Conservation (phyloP, 1,140 invertebrate genomes). For the Tetragonula clypearis region DNA sequence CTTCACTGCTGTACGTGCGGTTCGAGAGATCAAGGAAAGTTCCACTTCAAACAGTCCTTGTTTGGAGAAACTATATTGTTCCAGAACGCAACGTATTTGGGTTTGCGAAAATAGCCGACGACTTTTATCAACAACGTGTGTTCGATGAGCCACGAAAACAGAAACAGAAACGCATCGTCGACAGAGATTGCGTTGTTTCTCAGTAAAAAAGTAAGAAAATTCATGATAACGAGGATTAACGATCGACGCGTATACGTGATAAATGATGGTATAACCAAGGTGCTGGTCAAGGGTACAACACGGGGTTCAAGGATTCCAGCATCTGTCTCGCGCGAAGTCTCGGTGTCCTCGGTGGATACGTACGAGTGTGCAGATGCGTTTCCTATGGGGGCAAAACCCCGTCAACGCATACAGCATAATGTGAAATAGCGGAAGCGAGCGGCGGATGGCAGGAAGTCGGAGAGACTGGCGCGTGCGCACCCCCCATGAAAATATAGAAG, state of each 20-base stretch:
- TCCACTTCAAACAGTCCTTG: not conserved
- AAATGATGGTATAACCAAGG: not conserved
- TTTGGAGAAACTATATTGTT: not conserved
- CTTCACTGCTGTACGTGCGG: too few species aligned
- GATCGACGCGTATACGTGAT: not conserved
- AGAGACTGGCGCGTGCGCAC: constrained; percentile 79
- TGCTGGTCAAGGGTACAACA: constrained; percentile 13
- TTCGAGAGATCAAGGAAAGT: not conserved
- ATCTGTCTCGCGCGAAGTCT: constrained; percentile 57
- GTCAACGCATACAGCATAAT: constrained; percentile 71
- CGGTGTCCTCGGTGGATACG: constrained; percentile 17
- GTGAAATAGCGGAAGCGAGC: constrained; percentile 77
- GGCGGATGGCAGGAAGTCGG: constrained; percentile 81
- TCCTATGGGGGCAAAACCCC: constrained; percentile 56
- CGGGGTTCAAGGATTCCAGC: constrained; percentile 41
- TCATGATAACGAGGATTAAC: too few species aligned
- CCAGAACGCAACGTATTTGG: not conserved
- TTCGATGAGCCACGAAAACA: not conserved
- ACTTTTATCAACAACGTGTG: not conserved
- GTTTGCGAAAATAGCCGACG: not conserved
- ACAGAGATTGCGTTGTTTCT: too few species aligned
- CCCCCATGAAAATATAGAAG: constrained; percentile 73
- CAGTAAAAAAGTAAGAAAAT: too few species aligned
- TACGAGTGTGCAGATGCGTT: constrained; percentile 73
- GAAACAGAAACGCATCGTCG: too few species aligned